Conservation (phyloP, 2,113 vertebrate species). For the Varanus komodoensis region DNA sequence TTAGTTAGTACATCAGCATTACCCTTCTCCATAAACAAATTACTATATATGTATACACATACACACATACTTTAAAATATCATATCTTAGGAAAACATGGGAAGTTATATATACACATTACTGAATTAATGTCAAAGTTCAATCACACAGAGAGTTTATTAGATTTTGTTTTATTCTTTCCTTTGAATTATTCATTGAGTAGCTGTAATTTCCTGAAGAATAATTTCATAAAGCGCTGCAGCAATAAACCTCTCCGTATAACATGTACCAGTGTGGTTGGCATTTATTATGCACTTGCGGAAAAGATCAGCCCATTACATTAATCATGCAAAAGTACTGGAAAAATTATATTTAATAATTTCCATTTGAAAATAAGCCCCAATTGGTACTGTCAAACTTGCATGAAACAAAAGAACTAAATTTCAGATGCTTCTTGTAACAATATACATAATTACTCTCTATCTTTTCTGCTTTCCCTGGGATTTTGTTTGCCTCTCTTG, state of each 20-base stretch:
- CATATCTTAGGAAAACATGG: slow-evolving; percentile 26
- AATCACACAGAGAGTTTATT: slow-evolving; percentile 71
- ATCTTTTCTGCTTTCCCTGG: slow-evolving; percentile 54
- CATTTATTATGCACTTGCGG: slow-evolving; percentile 51
- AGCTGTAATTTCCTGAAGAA: slow-evolving; percentile 73
- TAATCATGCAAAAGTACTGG: slow-evolving; percentile 64
- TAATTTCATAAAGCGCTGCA: slow-evolving; percentile 76
- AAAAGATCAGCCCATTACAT: slow-evolving; percentile 54
- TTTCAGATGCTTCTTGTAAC: slow-evolving; percentile 62
- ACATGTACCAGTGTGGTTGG: slow-evolving; percentile 50
- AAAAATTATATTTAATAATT: slow-evolving; percentile 59
- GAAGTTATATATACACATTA: slow-evolving; percentile 47
- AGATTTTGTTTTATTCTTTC: slow-evolving; percentile 74
- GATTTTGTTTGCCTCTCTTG: slow-evolving; percentile 48
- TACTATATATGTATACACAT: slow-evolving; percentile 43
- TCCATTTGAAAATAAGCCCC: slow-evolving; percentile 67
- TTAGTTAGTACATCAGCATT: slow-evolving; percentile 44
- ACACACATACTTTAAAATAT: slow-evolving; percentile 27
- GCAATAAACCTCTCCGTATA: slow-evolving; percentile 68
- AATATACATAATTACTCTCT: slow-evolving; percentile 61
- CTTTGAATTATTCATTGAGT: slow-evolving; percentile 81
- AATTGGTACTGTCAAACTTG: slow-evolving; percentile 56
- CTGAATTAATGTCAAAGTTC: slow-evolving; percentile 73
- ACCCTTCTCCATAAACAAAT: slow-evolving; percentile 49
- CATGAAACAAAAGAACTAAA: slow-evolving; percentile 59